Conservation (phyloP, 2,888 invertebrate species). For the Enoplolaimus lenunculus region DNA sequence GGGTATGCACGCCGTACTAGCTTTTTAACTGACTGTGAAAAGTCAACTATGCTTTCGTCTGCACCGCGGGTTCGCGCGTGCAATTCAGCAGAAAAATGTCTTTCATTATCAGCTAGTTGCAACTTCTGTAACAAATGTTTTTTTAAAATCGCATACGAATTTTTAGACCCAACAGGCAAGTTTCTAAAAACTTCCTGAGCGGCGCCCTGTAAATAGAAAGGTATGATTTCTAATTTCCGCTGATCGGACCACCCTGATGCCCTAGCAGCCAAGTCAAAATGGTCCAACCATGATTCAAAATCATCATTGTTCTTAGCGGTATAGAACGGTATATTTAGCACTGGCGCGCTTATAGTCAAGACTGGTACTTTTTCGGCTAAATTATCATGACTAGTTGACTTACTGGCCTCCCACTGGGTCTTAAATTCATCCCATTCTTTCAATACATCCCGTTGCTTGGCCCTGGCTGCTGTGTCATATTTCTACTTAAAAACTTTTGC, state of each 20-base stretch:
- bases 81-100: not conserved
- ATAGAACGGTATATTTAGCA: not conserved
- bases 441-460: no score
- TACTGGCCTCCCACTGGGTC: no score
- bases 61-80: not conserved
- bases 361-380: no score
- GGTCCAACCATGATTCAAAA: not conserved
- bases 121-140: not conserved
- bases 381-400: no score
- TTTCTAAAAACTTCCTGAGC: not conserved
- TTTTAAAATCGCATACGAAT: not conserved
- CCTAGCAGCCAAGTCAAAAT: not conserved
- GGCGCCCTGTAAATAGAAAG: not conserved
- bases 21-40: not conserved
- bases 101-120: not conserved
- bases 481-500: no score
- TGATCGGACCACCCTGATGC: not conserved
- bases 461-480: no score
- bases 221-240: not conserved
- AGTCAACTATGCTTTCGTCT: not conserved
- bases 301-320: not conserved
- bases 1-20: slow-evolving; percentile 2
- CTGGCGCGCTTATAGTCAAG: not conserved
- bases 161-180: not conserved
- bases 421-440: no score